Base-by-base conservation (phyloP, 2,888 invertebrate species). In the Myopa testacea region DNA sequence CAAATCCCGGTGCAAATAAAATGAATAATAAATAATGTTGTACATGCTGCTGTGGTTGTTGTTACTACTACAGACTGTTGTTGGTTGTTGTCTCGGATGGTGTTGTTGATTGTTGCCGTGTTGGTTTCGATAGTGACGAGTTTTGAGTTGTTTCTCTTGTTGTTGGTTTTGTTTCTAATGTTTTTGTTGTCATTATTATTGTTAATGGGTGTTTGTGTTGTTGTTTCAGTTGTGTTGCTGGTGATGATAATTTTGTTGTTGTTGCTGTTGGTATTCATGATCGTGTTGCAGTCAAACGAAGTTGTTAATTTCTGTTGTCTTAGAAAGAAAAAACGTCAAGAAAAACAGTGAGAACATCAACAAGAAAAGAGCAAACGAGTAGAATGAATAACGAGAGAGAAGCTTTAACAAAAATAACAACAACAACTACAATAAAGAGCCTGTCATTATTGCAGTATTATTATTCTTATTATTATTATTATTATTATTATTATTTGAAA, bases 1-100 rank as follows among this genome's bases (percentile, higher is more conserved):
- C 37, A 55, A 70, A 70, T 55, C 37, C 37, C 16, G 26, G 38
- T 70, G 55, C n/a, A 70, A 70, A 70, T 70, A 55, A 70, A 70
- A 55, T 70, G 34, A 55, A 55, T 70, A 55, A 14, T 62, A 72
- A 55, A 58, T 71, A 71, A n/a, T 71, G 26, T 58, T 34, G 19
- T 8, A 4, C 12, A 3, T 65, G 19, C 12, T 8, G 14, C n/a
- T 14, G 5, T 62, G 6, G 62, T 62, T 62, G 62, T 62, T 38
- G 34, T 19, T 63, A 26, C 7, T 63, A 45, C 45, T 45, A 8
- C 1, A 3, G 45, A 10, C 10, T 45, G 45, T 45, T 45, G 45
- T 10, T 0, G 10, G 6, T 45, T 45, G 45, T 8, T 45, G 45
- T 6, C 6, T 45, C 4, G 7, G 45, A 8, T 10, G 45, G 45